Conservation (phyloP, 1,140 invertebrate species). For the Macrostomum lignano region DNA sequence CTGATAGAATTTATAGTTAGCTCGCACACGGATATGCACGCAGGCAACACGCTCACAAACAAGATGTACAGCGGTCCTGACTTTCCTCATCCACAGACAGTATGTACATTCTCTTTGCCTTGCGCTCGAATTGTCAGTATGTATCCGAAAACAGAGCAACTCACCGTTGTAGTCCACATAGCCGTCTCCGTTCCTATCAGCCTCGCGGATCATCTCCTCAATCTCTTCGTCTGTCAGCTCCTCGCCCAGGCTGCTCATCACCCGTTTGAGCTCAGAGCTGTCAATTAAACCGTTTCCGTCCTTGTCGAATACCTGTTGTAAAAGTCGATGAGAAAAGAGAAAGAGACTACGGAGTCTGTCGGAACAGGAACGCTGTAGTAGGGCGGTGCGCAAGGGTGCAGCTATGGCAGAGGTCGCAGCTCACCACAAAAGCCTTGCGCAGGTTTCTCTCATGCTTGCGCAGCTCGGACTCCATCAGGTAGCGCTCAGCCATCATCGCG, state of each 20-base stretch:
- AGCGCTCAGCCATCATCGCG: constrained; percentile 5
- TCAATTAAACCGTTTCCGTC: background rate
- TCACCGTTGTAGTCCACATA: constrained; percentile 2
- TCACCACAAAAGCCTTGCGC: too few relatives aligned
- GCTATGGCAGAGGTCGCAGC: too few relatives aligned
- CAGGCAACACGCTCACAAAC: too few relatives aligned
- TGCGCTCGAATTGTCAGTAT: too few relatives aligned
- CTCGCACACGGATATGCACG: too few relatives aligned
- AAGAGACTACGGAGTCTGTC: background rate
- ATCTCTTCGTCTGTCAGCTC: background rate
- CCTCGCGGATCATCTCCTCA: background rate
- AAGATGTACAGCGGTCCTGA: too few relatives aligned
- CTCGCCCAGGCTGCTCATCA: too few relatives aligned
- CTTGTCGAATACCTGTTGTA: constrained; percentile 1
- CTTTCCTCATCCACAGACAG: too few relatives aligned
- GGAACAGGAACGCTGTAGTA: background rate
- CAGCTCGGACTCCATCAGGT: constrained; percentile 4
- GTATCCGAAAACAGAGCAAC: too few relatives aligned
- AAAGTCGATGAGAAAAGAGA: background rate
- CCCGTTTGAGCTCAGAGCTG: background rate
- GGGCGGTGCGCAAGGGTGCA: too few relatives aligned
- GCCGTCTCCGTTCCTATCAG: constrained; percentile 23
- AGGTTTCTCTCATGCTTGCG: constrained; percentile 1
- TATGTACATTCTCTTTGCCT: too few relatives aligned
- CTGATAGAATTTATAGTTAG: too few relatives aligned